Percentiles rank a stretch among this genome's conserved stretches.
Evolutionary conservation across 2,797 vertebrate species (phyloP).

Genomic region (Mus caroli): DNA sequence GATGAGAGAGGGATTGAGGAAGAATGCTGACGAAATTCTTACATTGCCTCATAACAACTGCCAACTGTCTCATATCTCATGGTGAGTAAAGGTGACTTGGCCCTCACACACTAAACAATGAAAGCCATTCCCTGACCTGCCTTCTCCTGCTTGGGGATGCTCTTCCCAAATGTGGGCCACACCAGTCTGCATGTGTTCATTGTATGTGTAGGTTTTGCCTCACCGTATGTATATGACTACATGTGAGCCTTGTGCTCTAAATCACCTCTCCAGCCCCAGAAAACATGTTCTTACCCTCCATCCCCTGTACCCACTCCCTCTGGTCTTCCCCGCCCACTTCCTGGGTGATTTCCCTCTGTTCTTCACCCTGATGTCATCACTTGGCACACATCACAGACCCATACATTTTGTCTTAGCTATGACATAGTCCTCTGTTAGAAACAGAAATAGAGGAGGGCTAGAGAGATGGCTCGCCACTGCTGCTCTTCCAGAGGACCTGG

Average conservation of each 20-base stretch:
- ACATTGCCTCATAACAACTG: background rate
- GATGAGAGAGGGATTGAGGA: slow-evolving; percentile 1
- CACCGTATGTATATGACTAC: background rate
- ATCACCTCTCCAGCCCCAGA: background rate
- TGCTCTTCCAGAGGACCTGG: background rate
- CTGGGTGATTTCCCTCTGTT: background rate
- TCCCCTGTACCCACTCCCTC: background rate
- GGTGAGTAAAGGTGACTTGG: background rate
- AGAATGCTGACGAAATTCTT: background rate
- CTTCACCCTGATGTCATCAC: background rate
- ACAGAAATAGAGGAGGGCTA: background rate
- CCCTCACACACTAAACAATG: background rate
- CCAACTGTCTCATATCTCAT: background rate
- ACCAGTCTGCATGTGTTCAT: too few relatives aligned
- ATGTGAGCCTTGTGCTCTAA: background rate
- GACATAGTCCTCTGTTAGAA: background rate
- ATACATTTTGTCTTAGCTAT: background rate
- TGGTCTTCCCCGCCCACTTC: background rate
- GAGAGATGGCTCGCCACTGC: background rate
- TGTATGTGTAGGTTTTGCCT: background rate
- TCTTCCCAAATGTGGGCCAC: background rate
- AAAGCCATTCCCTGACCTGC: background rate
- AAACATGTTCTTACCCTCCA: background rate
- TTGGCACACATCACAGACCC: background rate
- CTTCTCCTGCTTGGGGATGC: background rate